Evolutionary conservation across 1,140 invertebrate species (phyloP).

Genomic region (Plectrocnemia conspersa): DNA sequence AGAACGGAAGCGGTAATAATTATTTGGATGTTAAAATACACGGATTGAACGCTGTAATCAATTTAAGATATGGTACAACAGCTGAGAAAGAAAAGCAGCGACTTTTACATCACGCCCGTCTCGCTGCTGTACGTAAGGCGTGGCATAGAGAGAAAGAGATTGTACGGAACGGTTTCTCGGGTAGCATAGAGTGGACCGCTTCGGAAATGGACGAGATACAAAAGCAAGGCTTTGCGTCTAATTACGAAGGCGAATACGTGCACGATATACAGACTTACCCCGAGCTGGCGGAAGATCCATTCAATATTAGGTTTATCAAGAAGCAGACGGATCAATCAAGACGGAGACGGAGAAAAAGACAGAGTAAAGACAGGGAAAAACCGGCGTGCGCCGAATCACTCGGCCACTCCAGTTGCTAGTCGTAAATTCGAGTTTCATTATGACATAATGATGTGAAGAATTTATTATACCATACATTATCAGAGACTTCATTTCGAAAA

Average conservation of each 20-base stretch:
- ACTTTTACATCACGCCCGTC: slow-evolving; percentile 81
- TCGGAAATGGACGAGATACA: slow-evolving; percentile 83
- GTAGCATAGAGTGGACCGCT: slow-evolving; percentile 67
- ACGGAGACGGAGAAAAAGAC: slow-evolving; percentile 59
- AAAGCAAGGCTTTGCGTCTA: slow-evolving; percentile 73
- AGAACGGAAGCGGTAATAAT: slow-evolving; percentile 62
- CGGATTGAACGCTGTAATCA: slow-evolving; percentile 74
- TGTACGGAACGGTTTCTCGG: slow-evolving; percentile 69
- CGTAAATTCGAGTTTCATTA: slow-evolving; percentile 27
- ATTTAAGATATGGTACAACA: slow-evolving; percentile 83
- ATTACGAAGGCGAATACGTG: slow-evolving; percentile 86
- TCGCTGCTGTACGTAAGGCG: slow-evolving; percentile 79
- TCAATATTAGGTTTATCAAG: slow-evolving; percentile 86
- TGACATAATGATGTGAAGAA: slow-evolving; percentile 24
- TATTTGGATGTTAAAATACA: slow-evolving; percentile 84
- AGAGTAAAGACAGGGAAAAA: slow-evolving; percentile 42
- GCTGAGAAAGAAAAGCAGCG: slow-evolving; percentile 82
- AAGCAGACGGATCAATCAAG: slow-evolving; percentile 63
- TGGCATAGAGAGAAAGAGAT: slow-evolving; percentile 88
- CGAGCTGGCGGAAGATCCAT: slow-evolving; percentile 90
- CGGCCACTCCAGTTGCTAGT: slow-evolving; percentile 31
- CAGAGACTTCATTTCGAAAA: slow-evolving; percentile 34
- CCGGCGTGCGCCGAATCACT: slow-evolving; percentile 10
- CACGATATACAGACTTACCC: slow-evolving; percentile 85
- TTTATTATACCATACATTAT: slow-evolving; percentile 23